These are phyloP conservation scores for Tetragonula clypearis DNA, from an alignment of 1,140 invertebrate genomes.

Conservation along the genomic window DNA sequence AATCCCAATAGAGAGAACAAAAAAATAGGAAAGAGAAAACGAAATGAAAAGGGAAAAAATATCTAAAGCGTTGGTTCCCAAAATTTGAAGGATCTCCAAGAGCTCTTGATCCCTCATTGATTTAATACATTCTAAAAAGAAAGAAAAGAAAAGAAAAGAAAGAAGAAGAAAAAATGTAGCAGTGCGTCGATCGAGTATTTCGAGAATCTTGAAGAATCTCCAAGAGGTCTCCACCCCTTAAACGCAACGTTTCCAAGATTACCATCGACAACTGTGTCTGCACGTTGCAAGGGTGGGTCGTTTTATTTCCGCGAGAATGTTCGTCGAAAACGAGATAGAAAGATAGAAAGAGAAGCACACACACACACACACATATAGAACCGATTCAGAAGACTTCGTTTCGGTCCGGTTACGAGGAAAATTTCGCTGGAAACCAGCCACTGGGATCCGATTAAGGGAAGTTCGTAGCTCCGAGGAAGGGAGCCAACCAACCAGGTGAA, in stretches of 20 bases:
- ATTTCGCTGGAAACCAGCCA: constrained; percentile 33
- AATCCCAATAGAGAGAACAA: neutral
- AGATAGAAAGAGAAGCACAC: neutral
- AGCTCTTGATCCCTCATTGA: no score
- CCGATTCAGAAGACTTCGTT: neutral
- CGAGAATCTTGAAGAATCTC: neutral
- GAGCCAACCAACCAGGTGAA: constrained; percentile 20
- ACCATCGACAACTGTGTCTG: neutral
- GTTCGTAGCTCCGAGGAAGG: constrained; percentile 12
- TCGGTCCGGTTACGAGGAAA: constrained; percentile 32
- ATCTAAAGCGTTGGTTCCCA: neutral
- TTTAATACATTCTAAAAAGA: neutral
- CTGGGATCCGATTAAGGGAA: constrained; percentile 30
- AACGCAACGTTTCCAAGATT: neutral
- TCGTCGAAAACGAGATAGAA: neutral
- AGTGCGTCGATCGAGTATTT: no score
- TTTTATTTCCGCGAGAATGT: constrained; percentile 10
- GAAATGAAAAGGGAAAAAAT: no score
- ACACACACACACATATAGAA: neutral
- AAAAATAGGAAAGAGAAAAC: rapidly evolving
- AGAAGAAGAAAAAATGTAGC: no score
- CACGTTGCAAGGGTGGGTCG: neutral
- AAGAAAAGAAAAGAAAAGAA: no score
- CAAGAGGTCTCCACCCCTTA: neutral
- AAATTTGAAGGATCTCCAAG: no score